Evolutionary conservation across 1,140 invertebrate species (phyloP), one percentile per base, ranked within the genome.

Genomic region (Heliconius hermathena): DNA sequence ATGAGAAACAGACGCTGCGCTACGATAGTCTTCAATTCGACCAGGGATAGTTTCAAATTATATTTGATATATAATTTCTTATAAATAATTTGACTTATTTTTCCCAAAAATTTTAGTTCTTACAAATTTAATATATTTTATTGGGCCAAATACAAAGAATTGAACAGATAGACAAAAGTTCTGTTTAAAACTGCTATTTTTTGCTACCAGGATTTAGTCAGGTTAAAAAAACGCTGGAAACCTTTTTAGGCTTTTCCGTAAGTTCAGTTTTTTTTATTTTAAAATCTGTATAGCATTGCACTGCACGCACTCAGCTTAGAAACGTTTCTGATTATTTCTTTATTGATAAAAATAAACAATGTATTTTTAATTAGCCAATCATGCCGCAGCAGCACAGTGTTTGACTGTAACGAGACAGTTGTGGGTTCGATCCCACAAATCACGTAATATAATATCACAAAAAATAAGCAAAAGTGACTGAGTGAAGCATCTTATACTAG

Each of bases 131-230:
- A 22, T 22, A 57, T 54, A n/a, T 54, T 54, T 16, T 54, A 20
- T 20, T 54, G 52, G 20, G 3, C 1, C 52, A 54, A n/a, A 54
- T 6, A 54, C 52, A 6, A n/a, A 54, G 4, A 20, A n/a, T 54
- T 54, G 52, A n/a, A 54, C 18, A 54, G 52, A 54, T 20, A 54
- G 20, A 54, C 52, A n/a, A n/a, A 38, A 38, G 8, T 38, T 38
- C 18, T 20, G 20, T 54, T 22, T 22, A 22, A 57, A 57, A 57
- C 54, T 57, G 54, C 20, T 18, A 57, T 57, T 57, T 57, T 57
- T 57, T 57, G 54, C 54, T 57, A 57, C 54, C 54, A 22, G 54
- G n/a, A 57, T 57, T 57, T 57, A 57, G 54, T n/a, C 54, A n/a
- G 54, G n/a, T 3, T n/a, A 57, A 57, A 57, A 57, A 57, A 57